phyloP scores from a whole-genome alignment of 2,113 vertebrate genomes.

The Muntiacus reevesi region DNA sequence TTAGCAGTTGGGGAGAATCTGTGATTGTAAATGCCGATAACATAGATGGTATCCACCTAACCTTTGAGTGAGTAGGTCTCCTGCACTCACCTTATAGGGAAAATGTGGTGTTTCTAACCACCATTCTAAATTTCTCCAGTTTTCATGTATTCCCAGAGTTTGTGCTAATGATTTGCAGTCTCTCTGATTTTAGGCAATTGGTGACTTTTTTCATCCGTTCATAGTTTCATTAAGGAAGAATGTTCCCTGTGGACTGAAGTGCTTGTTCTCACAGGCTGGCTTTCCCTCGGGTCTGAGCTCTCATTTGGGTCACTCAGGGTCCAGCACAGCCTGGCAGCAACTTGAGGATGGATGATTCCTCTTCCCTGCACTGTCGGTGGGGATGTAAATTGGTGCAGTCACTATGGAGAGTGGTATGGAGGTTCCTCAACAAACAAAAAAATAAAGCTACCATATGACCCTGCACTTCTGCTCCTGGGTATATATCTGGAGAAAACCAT shows the following conservation, averaged over 20 bases:
- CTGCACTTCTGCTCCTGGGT: neutral
- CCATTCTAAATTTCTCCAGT: neutral
- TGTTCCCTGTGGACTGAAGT: accelerated
- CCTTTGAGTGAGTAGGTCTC: neutral
- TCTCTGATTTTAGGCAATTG: neutral
- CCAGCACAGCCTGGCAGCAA: accelerated
- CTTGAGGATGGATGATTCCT: accelerated
- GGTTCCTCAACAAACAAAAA: neutral
- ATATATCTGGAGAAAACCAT: neutral
- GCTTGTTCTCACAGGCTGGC: neutral
- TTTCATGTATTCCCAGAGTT: neutral
- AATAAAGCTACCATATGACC: neutral
- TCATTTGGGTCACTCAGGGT: accelerated
- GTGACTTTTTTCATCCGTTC: neutral
- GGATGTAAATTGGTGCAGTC: neutral
- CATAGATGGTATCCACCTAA: neutral
- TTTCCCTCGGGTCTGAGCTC: neutral
- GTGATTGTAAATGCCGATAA: neutral
- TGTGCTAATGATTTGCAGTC: neutral
- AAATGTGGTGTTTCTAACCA: neutral
- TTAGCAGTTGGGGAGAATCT: neutral
- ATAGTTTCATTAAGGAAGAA: neutral
- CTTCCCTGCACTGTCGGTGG: neutral
- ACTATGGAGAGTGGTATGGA: neutral
- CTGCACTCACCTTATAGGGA: neutral